phyloP scores from a whole-genome alignment of 2,888 invertebrate genomes.

The Ferrisia virgata region DNA sequence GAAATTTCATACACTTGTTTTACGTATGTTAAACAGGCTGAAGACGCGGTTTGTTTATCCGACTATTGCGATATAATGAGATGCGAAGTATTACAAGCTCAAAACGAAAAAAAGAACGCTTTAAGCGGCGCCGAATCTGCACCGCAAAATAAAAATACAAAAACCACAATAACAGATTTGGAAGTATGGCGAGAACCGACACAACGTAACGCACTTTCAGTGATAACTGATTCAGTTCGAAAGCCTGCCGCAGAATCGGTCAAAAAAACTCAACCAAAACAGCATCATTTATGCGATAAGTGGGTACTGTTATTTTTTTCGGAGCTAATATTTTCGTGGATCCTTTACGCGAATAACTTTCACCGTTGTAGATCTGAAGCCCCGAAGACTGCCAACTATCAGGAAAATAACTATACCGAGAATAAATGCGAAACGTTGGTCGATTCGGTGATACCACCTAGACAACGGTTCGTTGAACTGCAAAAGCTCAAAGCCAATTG shows the following conservation, averaged over 20 bases:
- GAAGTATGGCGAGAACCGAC: slow-evolving; percentile 80
- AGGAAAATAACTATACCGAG: slow-evolving; percentile 56
- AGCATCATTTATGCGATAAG: slow-evolving; percentile 39
- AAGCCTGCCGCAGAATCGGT: neutral
- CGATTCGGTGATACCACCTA: slow-evolving; percentile 67
- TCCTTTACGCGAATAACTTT: neutral
- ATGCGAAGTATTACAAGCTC: slow-evolving; percentile 75
- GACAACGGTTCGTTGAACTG: slow-evolving; percentile 65
- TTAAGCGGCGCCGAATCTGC: slow-evolving; percentile 54
- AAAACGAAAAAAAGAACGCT: slow-evolving; percentile 38
- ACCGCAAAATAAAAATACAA: neutral
- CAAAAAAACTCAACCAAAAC: neutral
- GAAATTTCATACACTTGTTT: neutral
- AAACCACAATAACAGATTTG: slow-evolving; percentile 62
- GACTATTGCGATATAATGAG: slow-evolving; percentile 96
- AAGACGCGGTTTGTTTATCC: slow-evolving; percentile 87
- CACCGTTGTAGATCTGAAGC: slow-evolving; percentile 48
- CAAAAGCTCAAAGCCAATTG: slow-evolving; percentile 75
- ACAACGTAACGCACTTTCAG: slow-evolving; percentile 42
- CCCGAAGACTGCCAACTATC: slow-evolving; percentile 47
- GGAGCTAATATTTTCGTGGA: neutral
- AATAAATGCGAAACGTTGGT: slow-evolving; percentile 59
- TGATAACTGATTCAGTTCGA: neutral
- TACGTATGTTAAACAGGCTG: slow-evolving; percentile 62
- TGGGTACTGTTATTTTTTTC: neutral